Conservation (phyloP, 2,113 vertebrate genomes). For the Puffinus mauretanicus region DNA sequence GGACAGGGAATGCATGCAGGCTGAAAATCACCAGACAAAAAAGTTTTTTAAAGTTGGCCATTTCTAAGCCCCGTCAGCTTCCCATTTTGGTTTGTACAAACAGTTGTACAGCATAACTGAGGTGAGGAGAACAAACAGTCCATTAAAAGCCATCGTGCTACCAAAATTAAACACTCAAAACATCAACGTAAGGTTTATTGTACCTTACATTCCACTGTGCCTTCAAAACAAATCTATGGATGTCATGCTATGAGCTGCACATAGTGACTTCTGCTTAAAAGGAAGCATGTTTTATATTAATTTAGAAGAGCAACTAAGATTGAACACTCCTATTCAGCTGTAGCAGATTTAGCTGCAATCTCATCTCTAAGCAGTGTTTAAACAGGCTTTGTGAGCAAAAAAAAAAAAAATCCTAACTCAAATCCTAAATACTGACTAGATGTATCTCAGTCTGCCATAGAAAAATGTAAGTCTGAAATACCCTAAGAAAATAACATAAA, state of each 20-base stretch:
- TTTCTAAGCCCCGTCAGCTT: background rate
- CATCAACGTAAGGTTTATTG: background rate
- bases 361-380: background rate
- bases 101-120: background rate
- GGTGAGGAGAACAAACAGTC: background rate
- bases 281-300: background rate
- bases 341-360: background rate
- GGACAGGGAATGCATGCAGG: background rate
- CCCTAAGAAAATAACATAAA: background rate
- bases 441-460: background rate
- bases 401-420: background rate
- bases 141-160: background rate
- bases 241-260: background rate
- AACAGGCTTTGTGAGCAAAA: background rate
- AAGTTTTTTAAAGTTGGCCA: background rate
- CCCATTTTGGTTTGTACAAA: background rate
- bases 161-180: background rate
- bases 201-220: background rate
- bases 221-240: background rate
- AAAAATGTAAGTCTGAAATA: background rate
- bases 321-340: background rate
- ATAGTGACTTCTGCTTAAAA: background rate
- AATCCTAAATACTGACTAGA: no score
- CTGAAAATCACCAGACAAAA: background rate
- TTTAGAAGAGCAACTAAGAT: background rate